Evolutionary conservation across 1,140 invertebrate species (phyloP).

Genomic region (Lordiphosa clarofinis): DNA sequence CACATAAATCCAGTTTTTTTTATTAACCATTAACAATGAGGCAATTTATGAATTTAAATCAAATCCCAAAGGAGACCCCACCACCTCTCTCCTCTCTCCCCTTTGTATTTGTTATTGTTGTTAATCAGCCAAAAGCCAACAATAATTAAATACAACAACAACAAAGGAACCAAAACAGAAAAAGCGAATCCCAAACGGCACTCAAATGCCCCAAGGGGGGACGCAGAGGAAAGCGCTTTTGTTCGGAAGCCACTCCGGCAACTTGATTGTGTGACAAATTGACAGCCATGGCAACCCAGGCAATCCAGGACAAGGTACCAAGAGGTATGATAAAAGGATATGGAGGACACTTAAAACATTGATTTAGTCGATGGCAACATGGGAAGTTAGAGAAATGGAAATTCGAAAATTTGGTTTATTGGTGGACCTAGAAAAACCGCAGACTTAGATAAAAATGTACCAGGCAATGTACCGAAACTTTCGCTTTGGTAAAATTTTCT

Average conservation of each 20-base stretch:
- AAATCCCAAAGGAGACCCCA: slow-evolving; percentile 6
- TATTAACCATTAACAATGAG: slow-evolving; percentile 20
- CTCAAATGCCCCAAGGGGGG: slow-evolving; percentile 10
- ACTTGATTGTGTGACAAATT: slow-evolving; percentile 42
- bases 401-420: no score
- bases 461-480: no score
- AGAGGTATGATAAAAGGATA: no score
- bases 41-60: slow-evolving; percentile 1
- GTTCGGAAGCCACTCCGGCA: slow-evolving; percentile 20
- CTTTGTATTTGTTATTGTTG: slow-evolving; percentile 5
- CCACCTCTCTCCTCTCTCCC: not conserved
- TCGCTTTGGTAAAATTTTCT: no score
- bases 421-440: no score
- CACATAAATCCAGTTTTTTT: slow-evolving; percentile 4
- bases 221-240: not conserved
- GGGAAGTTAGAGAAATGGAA: no score
- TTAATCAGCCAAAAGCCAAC: slow-evolving; percentile 46
- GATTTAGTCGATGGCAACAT: no score
- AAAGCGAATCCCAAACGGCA: slow-evolving; percentile 5
- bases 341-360: no score
- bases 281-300: slow-evolving; percentile 15
- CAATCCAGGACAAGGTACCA: no score
- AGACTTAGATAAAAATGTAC: no score
- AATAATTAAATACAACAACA: slow-evolving; percentile 32
- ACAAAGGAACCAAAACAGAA: slow-evolving; percentile 1